Conservation (phyloP, 2,797 vertebrate species). For the Champsocephalus esox region DNA sequence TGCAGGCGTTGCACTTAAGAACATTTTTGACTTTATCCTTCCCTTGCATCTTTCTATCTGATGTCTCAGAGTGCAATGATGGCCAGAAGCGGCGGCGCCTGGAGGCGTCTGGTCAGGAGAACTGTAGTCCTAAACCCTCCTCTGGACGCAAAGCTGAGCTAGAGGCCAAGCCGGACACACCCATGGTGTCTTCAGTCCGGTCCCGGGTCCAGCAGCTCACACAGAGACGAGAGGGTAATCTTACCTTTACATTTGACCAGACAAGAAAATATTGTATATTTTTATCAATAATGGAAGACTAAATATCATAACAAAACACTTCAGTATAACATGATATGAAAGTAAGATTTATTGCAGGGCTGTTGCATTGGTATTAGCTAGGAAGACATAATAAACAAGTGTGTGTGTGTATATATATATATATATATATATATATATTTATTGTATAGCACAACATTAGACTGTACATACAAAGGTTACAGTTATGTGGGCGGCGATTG, state of each 20-base stretch:
- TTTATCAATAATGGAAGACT: not conserved
- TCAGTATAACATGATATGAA: not conserved
- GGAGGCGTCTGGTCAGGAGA: conserved; percentile 74
- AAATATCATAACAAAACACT: not conserved
- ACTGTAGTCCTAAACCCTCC: conserved; percentile 62
- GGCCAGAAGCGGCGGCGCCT: conserved; percentile 79
- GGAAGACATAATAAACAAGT: not conserved
- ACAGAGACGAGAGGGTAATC: conserved; percentile 75
- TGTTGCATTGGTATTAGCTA: not conserved
- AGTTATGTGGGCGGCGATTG: not conserved
- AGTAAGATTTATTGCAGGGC: not conserved
- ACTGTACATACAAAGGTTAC: not conserved
- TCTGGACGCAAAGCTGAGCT: conserved; percentile 59
- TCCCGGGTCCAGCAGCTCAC: conserved; percentile 78
- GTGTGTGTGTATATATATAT: no score
- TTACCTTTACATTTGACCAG: not conserved
- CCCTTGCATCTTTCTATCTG: not conserved
- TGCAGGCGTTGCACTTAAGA: not conserved
- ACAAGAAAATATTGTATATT: not conserved
- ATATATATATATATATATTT: not conserved
- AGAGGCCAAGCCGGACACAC: conserved; percentile 79
- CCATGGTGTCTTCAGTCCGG: conserved; percentile 72
- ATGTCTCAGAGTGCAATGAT: conserved; percentile 64
- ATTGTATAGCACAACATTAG: not conserved
- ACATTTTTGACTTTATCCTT: not conserved